A percentile compares a stretch with the other conserved stretches of the same genome.
phyloP scores from a whole-genome alignment of 2,797 vertebrate species.

The Pteropus rufus region DNA sequence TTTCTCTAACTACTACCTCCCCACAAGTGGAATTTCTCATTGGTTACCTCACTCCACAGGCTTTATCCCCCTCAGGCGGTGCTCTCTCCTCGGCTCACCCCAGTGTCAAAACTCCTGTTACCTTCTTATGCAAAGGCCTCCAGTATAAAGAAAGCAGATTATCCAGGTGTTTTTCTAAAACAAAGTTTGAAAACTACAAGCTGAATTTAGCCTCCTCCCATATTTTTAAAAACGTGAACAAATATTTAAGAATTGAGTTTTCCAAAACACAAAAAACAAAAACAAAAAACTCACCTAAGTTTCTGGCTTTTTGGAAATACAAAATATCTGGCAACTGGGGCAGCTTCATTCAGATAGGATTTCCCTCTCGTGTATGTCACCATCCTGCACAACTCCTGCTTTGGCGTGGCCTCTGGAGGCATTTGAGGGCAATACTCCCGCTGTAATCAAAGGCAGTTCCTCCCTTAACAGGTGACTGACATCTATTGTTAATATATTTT shows the following conservation, averaged over 20 bases:
- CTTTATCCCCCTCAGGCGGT: neutral
- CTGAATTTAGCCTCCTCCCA: neutral
- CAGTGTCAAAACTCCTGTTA: neutral
- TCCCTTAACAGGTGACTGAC: neutral
- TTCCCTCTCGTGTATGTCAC: accelerated
- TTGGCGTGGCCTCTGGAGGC: neutral
- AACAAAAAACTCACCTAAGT: neutral
- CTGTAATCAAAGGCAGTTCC: neutral
- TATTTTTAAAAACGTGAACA: neutral
- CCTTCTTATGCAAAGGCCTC: neutral
- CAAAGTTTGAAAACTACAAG: neutral
- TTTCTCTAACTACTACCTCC: neutral
- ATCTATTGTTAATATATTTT: neutral
- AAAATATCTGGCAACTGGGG: neutral
- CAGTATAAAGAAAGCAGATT: neutral
- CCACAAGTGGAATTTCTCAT: neutral
- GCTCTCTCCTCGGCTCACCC: neutral
- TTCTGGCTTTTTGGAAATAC: neutral
- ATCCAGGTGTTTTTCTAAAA: conserved; percentile 20
- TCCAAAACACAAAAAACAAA: neutral
- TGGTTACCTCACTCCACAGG: neutral
- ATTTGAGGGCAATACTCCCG: neutral
- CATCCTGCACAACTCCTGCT: accelerated
- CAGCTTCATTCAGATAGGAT: no score
- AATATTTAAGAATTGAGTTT: neutral